Conservation (phyloP, 2,888 invertebrate species). For the Agrochola litura region DNA sequence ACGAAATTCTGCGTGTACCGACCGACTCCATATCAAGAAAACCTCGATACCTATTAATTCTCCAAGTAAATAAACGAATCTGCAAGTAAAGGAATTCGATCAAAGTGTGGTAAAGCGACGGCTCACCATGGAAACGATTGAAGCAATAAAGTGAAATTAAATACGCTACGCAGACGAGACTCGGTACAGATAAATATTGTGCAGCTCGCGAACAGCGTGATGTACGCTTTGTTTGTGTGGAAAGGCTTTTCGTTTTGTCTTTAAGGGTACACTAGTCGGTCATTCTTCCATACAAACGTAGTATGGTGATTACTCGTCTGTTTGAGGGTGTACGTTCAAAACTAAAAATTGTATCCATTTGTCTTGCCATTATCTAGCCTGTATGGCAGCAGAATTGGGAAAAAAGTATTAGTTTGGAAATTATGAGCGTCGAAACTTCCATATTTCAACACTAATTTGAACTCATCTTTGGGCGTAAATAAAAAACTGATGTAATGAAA, state of each 20-base stretch:
- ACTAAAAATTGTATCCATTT: too few species aligned
- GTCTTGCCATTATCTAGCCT: too few species aligned
- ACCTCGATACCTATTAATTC: constrained; percentile 5
- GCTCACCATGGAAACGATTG: constrained; percentile 56
- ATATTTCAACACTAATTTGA: too few species aligned
- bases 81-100: constrained; percentile 5
- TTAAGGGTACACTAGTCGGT: neutral
- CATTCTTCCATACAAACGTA: too few species aligned
- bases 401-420: too few species aligned
- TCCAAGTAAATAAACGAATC: constrained; percentile 18
- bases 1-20: neutral
- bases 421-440: too few species aligned
- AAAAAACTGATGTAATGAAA: too few species aligned
- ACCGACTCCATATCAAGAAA: neutral
- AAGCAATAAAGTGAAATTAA: constrained; percentile 73
- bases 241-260: neutral
- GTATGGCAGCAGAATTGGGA: too few species aligned
- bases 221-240: constrained; percentile 28
- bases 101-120: constrained; percentile 4
- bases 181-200: constrained; percentile 50
- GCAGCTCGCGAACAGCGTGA: constrained; percentile 29
- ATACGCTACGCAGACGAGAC: constrained; percentile 67
- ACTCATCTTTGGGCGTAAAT: too few species aligned
- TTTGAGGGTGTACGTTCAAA: too few species aligned
- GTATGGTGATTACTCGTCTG: too few species aligned